Evolutionary conservation across 2,888 invertebrate genomes (phyloP).

Genomic region (Cantharis flavilabris): DNA sequence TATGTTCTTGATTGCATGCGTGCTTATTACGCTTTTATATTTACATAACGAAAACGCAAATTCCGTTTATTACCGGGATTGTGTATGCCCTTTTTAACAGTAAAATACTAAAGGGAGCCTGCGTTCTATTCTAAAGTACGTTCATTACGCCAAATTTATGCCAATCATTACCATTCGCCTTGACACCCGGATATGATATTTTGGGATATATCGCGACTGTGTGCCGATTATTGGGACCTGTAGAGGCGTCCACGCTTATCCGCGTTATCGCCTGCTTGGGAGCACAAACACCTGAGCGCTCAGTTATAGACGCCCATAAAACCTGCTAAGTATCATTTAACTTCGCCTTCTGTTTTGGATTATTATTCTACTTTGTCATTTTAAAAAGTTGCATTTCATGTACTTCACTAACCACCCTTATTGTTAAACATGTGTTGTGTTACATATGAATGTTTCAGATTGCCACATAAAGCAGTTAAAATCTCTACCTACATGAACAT

Average conservation of each 20-base stretch:
- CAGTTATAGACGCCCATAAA: slow-evolving; percentile 39
- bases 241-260: slow-evolving; percentile 51
- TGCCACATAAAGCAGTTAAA: neutral
- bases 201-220: slow-evolving; percentile 34
- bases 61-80: slow-evolving; percentile 38
- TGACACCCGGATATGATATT: slow-evolving; percentile 57
- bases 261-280: slow-evolving; percentile 56
- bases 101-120: slow-evolving; percentile 9
- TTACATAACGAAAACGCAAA: slow-evolving; percentile 40
- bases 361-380: slow-evolving; percentile 34
- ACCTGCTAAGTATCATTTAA: slow-evolving; percentile 39
- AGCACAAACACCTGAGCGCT: slow-evolving; percentile 54
- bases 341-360: slow-evolving; percentile 30
- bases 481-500: neutral
- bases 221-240: slow-evolving; percentile 50
- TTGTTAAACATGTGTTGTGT: slow-evolving; percentile 3
- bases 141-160: slow-evolving; percentile 57
- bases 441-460: slow-evolving; percentile 17
- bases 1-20: slow-evolving; percentile 40
- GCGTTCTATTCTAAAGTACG: slow-evolving; percentile 45
- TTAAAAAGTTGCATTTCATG: slow-evolving; percentile 24
- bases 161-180: slow-evolving; percentile 57
- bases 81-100: slow-evolving; percentile 31
- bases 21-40: slow-evolving; percentile 37
- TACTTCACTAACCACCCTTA: slow-evolving; percentile 11